phyloP scores from a whole-genome alignment of 2,113 vertebrate species.

The Dolichotis patagonum region DNA sequence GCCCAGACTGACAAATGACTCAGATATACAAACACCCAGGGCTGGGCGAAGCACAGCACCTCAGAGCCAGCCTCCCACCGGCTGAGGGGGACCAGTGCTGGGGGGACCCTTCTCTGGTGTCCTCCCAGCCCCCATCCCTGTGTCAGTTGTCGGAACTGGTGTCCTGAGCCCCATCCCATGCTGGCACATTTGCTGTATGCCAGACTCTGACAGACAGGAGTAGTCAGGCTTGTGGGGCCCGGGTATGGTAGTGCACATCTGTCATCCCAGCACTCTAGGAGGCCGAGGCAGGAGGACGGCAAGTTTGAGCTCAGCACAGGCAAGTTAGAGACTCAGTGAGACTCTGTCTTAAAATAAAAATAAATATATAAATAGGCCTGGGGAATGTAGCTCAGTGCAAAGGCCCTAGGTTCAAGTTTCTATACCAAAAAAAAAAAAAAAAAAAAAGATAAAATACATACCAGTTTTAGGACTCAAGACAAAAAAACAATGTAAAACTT shows the following conservation, averaged over 20 bases:
- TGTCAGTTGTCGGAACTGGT: background rate
- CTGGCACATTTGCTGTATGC: background rate
- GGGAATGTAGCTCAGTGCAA: background rate
- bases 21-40: constrained; percentile 59
- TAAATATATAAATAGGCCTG: background rate
- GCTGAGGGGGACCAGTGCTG: background rate
- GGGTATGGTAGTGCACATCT: background rate
- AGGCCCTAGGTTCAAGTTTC: background rate
- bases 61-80: background rate
- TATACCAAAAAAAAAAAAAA: background rate
- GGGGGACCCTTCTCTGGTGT: background rate
- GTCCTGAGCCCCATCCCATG: background rate
- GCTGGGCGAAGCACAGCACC: background rate
- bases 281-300: background rate
- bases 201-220: background rate
- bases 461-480: background rate
- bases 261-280: background rate
- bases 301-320: background rate
- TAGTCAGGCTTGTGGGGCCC: background rate
- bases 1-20: constrained; percentile 78
- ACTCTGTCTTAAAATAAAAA: background rate
- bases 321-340: background rate
- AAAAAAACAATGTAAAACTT: background rate
- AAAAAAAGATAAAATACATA: background rate
- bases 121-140: background rate